Conservation (phyloP, 2,888 invertebrate genomes). For the Dasysyrphus albostriatus region DNA sequence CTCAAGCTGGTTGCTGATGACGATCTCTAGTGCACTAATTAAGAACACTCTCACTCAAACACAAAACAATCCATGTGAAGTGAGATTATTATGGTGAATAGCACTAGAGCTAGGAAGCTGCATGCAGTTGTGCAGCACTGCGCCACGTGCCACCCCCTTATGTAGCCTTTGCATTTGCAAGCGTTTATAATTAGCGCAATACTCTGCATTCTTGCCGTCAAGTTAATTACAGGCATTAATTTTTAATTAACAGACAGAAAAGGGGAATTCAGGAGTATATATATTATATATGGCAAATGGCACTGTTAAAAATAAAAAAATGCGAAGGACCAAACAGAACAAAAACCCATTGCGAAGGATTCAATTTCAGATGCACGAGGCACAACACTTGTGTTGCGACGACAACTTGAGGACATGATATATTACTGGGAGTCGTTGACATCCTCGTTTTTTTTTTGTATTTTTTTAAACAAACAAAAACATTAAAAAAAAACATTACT, state of each 20-base stretch:
- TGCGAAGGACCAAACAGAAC: conserved; percentile 24
- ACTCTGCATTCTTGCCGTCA: conserved; percentile 47
- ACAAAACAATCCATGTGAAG: conserved; percentile 40
- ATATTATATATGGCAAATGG: not conserved
- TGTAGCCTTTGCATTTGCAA: conserved; percentile 35
- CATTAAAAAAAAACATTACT: conserved; percentile 8
- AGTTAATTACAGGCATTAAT: conserved; percentile 70
- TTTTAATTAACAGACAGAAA: conserved; percentile 70
- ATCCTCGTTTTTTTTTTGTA: conserved; percentile 15
- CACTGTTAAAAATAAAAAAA: conserved; percentile 27
- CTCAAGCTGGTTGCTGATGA: not conserved
- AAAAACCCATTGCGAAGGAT: conserved; percentile 22
- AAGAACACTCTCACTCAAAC: conserved; percentile 34
- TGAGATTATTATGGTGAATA: conserved; percentile 25
- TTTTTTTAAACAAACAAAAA: conserved; percentile 7
- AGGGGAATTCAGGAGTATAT: conserved; percentile 20
- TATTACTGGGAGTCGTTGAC: conserved; percentile 61
- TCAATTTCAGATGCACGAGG: conserved; percentile 21
- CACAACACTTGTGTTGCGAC: conserved; percentile 32
- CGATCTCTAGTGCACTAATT: conserved; percentile 48
- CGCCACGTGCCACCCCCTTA: conserved; percentile 5
- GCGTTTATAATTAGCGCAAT: conserved; percentile 59
- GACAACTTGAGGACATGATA: conserved; percentile 58
- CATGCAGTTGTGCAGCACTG: conserved; percentile 12
- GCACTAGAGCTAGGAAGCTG: conserved; percentile 26